A percentile compares a stretch with the other conserved stretches of the same genome.
phyloP scores from a whole-genome alignment of 2,113 vertebrate species.

The Anhinga anhinga region DNA sequence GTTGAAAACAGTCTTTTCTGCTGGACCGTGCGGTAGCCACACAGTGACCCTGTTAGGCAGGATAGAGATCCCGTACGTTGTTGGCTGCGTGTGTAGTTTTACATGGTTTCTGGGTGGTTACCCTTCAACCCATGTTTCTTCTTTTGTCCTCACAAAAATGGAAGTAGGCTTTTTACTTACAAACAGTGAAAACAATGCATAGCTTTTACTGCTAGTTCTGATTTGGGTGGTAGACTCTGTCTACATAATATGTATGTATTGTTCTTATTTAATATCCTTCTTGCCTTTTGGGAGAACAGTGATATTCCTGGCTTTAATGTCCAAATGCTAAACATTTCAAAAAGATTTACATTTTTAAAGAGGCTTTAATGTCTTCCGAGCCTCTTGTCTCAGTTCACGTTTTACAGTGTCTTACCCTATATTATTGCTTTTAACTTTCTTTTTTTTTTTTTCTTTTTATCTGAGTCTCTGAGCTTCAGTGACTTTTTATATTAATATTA shows the following conservation, averaged over 20 bases:
- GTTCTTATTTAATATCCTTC: neutral
- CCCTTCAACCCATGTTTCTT: neutral
- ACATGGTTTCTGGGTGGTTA: neutral
- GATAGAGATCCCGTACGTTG: fast-evolving
- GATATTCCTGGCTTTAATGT: neutral
- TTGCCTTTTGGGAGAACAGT: neutral
- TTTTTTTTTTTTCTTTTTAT: neutral
- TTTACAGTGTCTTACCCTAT: neutral
- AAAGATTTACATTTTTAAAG: neutral
- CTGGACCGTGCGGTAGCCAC: neutral
- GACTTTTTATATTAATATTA: neutral
- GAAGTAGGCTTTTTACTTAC: neutral
- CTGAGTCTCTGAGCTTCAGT: neutral
- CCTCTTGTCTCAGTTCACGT: neutral
- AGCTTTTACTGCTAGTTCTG: neutral
- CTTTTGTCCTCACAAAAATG: neutral
- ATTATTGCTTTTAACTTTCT: neutral
- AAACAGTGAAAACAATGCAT: neutral
- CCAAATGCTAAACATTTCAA: neutral
- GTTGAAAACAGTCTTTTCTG: neutral
- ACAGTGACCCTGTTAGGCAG: neutral
- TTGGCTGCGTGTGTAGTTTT: neutral
- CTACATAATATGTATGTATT: neutral
- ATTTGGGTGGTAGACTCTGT: neutral
- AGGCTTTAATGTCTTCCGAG: neutral